phyloP scores from a whole-genome alignment of 2,797 vertebrate species.

The Odontamblyopus rebecca region DNA sequence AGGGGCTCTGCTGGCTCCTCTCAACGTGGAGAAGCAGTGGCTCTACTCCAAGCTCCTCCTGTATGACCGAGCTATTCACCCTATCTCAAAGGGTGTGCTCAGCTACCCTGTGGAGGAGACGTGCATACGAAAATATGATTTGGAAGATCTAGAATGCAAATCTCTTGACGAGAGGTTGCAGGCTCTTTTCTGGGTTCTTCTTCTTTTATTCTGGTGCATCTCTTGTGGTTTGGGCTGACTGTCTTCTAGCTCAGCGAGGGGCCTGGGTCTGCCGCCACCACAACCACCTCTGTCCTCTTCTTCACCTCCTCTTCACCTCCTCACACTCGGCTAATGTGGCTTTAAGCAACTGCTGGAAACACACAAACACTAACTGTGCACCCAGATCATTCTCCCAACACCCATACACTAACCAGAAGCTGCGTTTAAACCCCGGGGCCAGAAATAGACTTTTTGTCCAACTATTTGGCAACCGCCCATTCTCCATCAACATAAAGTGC shows the following conservation, averaged over 20 bases:
- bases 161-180: slow-evolving; percentile 1
- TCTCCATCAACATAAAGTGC: neutral
- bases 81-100: no score
- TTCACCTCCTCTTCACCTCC: slow-evolving; percentile 14
- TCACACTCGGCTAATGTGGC: neutral
- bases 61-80: no score
- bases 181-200: slow-evolving; percentile 3
- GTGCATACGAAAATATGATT: neutral
- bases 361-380: neutral
- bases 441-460: slow-evolving; percentile 10
- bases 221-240: slow-evolving; percentile 30
- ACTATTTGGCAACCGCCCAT: slow-evolving; percentile 2
- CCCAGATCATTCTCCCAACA: neutral
- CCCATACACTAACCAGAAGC: slow-evolving; percentile 13
- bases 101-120: no score
- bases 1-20: no score
- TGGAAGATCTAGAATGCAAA: neutral
- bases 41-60: no score
- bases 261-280: slow-evolving; percentile 30
- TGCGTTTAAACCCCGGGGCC: neutral
- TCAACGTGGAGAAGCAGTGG: no score
- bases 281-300: slow-evolving; percentile 28
- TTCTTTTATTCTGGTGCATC: slow-evolving; percentile 15
- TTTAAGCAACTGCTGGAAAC: slow-evolving; percentile 24
- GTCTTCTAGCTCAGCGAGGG: slow-evolving; percentile 25